Evolutionary conservation across 37 sponge, comb jelly and placozoan genomes (phyloP), one percentile per base, ranked within the genome.

Genomic region (Bolinopsis microptera): DNA sequence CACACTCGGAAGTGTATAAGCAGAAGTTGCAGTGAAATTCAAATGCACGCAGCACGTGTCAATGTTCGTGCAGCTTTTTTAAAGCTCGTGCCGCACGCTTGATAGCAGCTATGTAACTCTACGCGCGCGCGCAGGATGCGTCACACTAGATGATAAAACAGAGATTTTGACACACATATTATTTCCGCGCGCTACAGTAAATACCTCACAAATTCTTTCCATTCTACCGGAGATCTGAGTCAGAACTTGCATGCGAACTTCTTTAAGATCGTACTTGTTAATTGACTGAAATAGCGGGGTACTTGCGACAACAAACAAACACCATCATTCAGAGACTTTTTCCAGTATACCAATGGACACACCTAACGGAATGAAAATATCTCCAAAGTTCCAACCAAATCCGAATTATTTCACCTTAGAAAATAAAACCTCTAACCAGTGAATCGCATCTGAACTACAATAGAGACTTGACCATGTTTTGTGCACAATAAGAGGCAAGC

Each of bases 151-250:
- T 70, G 2, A 24, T 70, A 26, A 70, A 70, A 26, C 74, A 26
- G 28, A 26, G 24, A 70, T 70, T 70, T 70, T 70, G 2, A 70
- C 74, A 5, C 24, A 26, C 26, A 22, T 5, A 70, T 24, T 28
- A 70, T 70, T 70, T 5, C 21, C 74, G 74, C 74, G 74, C 74
- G 74, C 21, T 70, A 70, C 74, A 70, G 25, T 26, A n/a, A 70
- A 9, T 3, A 28, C 30, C 25, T 70, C 74, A 18, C 68, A 70
- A 70, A 70, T 28, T 70, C 13, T 48, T 48, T n/a, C n/a, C n/a
- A n/a, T n/a, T n/a, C n/a, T n/a, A n/a, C 61, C 61, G 13, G 61
- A 48, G 61, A 18, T 13, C 13, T 48, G 61, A 18, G 9, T 48
- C 9, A 48, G 61, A 13, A 18, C 61, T 48, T 48, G 61, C 61